Conservation (phyloP, 2,113 vertebrate genomes). For the Pholis gunnellus region DNA sequence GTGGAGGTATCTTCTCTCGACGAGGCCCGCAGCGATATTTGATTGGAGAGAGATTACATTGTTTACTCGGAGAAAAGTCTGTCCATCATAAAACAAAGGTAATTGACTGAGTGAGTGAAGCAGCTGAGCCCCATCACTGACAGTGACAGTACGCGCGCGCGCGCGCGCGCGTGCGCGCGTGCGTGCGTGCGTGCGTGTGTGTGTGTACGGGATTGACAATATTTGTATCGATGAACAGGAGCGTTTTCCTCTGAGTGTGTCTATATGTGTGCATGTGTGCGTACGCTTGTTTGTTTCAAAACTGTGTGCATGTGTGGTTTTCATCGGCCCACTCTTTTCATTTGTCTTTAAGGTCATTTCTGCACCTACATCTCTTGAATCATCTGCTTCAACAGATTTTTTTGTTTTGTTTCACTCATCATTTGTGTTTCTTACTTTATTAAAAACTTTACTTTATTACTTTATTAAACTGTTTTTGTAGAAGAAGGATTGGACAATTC, state of each 20-base stretch:
- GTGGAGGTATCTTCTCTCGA: constrained; percentile 10
- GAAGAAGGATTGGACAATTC: neutral
- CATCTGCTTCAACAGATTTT: neutral
- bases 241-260: neutral
- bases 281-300: neutral
- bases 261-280: neutral
- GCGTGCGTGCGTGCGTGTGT: constrained; percentile 4
- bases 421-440: constrained; percentile 1
- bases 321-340: neutral
- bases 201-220: neutral
- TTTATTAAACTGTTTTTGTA: neutral
- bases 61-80: constrained; percentile 43
- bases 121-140: constrained; percentile 12
- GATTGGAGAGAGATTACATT: constrained; percentile 58
- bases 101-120: constrained; percentile 18
- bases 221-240: neutral
- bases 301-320: neutral
- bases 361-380: neutral
- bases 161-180: neutral
- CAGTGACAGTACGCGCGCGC: neutral
- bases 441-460: too few species aligned
- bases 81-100: constrained; percentile 51
- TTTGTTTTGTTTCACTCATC: neutral
- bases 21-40: constrained; percentile 26
- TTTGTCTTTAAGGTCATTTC: neutral